Percentiles rank a stretch among this genome's conserved stretches.
Evolutionary conservation across 2,888 invertebrate genomes (phyloP).

Genomic region (Melanargia galathea): DNA sequence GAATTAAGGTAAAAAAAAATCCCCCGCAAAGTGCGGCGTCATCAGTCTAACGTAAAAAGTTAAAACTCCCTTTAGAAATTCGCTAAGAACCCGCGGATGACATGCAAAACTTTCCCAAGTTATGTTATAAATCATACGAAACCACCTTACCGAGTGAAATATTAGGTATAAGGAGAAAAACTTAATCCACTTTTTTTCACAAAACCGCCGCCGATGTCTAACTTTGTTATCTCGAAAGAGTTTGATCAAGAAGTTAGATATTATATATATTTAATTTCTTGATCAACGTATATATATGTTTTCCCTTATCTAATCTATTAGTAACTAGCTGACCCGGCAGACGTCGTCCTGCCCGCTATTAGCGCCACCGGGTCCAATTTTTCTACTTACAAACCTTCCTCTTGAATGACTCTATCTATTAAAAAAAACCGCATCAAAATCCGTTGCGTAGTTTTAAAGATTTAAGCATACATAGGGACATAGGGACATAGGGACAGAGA

Average conservation of each 20-base stretch:
- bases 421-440: too few species aligned
- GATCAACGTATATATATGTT: neutral
- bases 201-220: conserved; percentile 60
- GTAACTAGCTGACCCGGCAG: too few species aligned
- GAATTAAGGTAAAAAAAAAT: conserved; percentile 19
- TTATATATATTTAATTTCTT: too few species aligned
- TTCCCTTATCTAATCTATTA: neutral
- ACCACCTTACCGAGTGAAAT: conserved; percentile 69
- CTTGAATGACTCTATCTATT: too few species aligned
- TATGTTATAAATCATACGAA: conserved; percentile 77
- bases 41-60: conserved; percentile 34
- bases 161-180: conserved; percentile 72
- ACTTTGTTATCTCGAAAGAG: conserved; percentile 70
- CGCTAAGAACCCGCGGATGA: conserved; percentile 71
- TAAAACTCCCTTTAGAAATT: conserved; percentile 41
- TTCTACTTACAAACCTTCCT: too few species aligned
- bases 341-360: too few species aligned
- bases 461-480: too few species aligned
- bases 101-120: conserved; percentile 75
- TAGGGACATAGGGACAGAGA: too few species aligned
- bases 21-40: conserved; percentile 24
- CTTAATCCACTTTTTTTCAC: conserved; percentile 76
- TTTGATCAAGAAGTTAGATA: conserved; percentile 45
- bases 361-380: too few species aligned
- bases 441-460: too few species aligned